Evolutionary conservation across 2,888 invertebrate genomes (phyloP), one percentile per base, ranked within the genome.

Genomic region (Rotaria sp.): DNA sequence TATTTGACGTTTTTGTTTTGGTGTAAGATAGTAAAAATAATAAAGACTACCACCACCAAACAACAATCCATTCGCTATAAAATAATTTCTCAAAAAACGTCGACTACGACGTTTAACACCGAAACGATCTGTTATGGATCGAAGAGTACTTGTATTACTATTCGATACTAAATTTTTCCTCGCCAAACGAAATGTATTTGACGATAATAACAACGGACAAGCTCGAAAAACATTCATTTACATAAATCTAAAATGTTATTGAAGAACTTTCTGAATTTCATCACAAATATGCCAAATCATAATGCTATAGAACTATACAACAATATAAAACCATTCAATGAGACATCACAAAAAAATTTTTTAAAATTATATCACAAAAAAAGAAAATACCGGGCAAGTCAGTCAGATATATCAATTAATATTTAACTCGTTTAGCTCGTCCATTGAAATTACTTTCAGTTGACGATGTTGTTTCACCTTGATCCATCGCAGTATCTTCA

Each of bases 1-100:
- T 41, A 84, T n/a, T 85, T 86, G 84, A 13, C 86, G 84, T 57
- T 38, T 35, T 85, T 86, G 52, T 50, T 84, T 67, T 18, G 84
- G 52, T 67, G 45, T 80, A 21, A 86, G 57, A n/a, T 48, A 18
- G 21, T 13, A 85, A 7, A 50, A 30, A 45, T 86, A 86, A n/a
- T 45, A 67, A 11, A 84, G 35, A 75, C 84, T 55, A n/a, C 84
- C 35, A 35, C 86, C 85, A 24, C 41, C 74, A 18, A n/a, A 41
- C n/a, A 85, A n/a, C 10, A 74, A 38, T 35, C 35, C 67, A 67
- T 67, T 67, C 15, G 35, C 15, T 30, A 67, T 35, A 2, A 67
- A 8, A 67, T 18, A 30, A 67, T 67, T 67, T 35, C 67, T 11
- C 18, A 67, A 15, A 35, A 67, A 67, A 21, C 5, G 67, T 18